Evolutionary conservation across 2,888 invertebrate species (phyloP).

Genomic region (Polietes domitor): DNA sequence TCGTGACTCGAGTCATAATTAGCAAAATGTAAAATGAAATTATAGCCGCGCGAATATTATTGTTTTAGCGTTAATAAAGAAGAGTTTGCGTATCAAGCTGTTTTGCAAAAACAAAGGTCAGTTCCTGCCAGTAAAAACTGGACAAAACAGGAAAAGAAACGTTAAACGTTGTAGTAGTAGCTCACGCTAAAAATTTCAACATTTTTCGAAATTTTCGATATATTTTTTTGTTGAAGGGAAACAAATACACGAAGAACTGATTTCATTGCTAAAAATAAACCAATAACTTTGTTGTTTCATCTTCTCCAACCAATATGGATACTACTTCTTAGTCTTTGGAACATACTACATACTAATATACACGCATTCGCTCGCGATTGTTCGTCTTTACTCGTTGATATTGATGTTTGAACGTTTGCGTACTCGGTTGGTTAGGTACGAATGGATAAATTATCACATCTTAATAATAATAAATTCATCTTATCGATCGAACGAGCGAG

Average conservation of each 20-base stretch:
- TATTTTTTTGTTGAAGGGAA: neutral
- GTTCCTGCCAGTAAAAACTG: conserved; percentile 3
- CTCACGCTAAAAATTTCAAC: neutral
- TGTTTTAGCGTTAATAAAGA: conserved; percentile 9
- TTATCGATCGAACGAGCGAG: neutral
- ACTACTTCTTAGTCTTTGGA: neutral
- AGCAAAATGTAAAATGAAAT: conserved; percentile 19
- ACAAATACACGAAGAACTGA: neutral
- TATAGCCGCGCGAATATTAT: conserved; percentile 1
- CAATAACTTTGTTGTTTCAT: neutral
- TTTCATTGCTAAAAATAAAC: conserved; percentile 24
- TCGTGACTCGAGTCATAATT: conserved; percentile 58
- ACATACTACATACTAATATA: neutral
- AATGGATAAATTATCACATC: conserved; percentile 26
- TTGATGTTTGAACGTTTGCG: neutral
- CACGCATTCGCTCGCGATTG: neutral
- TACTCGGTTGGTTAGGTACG: neutral
- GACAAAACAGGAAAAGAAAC: neutral
- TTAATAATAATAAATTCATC: conserved; percentile 23
- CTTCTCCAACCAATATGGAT: neutral
- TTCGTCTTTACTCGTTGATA: too few species aligned
- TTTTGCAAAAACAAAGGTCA: conserved; percentile 41
- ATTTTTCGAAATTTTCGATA: neutral
- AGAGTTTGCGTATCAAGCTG: conserved; percentile 14
- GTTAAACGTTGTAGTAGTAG: neutral